Evolutionary conservation across 1,140 invertebrate species (phyloP), one percentile per base, ranked within the genome.

Genomic region (Idris sp.): DNA sequence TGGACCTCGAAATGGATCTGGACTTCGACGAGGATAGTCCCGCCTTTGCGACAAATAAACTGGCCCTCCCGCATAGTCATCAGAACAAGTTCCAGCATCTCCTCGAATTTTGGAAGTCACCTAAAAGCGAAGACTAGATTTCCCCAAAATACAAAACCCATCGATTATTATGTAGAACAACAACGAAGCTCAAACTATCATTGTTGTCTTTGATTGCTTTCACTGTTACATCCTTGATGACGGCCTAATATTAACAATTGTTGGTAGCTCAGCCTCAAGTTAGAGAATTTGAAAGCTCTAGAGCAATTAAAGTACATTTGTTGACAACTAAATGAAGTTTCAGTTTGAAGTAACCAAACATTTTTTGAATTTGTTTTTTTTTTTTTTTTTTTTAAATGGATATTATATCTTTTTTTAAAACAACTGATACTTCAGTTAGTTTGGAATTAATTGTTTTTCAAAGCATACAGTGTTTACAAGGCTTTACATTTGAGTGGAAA

Each of bases 21-120:
- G 69, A 74, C 19, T 22, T 56, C 13, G 58, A 75, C 48, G 76
- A 59, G 31, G 53, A 78, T 22, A 79, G 77, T 79, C 75, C 79
- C 79, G 83, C 81, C 80, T 81, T 84, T 80, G 76, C 72, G 16
- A 81, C n/a, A n/a, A n/a, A 77, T 56, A 85, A 83, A 81, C 54
- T 84, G 77, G 82, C 82, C 77, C 81, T 87, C 81, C 85, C 86
- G 74, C 81, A 82, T 58, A 84, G 83, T 80, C 83, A 86, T 78
- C 80, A 81, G 68, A 83, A 83, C 65, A 84, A 84, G 38, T 87
- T 86, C 54, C 84, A 84, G 19, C 75, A 85, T 64, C 75, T 86
- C 30, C 76, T 87, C 64, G 78, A 86, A 54, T 86, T 86, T 44
- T 86, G 84, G 84, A 82, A 82, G 61, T 86, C 80, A 74, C 81